Evolutionary conservation across 1,140 invertebrate species (phyloP).

Genomic region (Eciton burchellii): DNA sequence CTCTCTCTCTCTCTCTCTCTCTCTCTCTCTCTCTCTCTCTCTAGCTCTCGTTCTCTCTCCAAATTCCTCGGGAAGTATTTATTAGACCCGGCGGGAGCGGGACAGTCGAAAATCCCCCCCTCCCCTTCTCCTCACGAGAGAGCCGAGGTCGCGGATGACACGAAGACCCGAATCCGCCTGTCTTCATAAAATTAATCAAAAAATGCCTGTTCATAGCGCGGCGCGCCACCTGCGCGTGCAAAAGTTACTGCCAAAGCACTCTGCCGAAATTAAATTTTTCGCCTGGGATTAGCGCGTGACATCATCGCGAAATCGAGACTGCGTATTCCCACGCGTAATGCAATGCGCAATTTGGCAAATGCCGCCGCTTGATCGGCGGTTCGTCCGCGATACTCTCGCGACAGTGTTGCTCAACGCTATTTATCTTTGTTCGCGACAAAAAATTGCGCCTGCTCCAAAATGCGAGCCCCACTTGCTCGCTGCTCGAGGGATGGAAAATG

Average conservation of each 20-base stretch:
- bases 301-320: constrained; percentile 39
- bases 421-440: constrained; percentile 19
- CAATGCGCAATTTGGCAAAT: not conserved
- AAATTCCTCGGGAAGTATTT: constrained; percentile 66
- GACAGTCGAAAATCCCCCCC: constrained; percentile 34
- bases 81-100: constrained; percentile 43
- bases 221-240: constrained; percentile 33
- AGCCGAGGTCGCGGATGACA: constrained; percentile 42
- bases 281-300: constrained; percentile 34
- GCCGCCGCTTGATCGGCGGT: not conserved
- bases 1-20: no score
- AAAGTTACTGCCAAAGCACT: constrained; percentile 53
- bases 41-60: constrained; percentile 21
- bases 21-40: no score
- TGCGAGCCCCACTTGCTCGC: not conserved
- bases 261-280: constrained; percentile 56
- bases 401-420: constrained; percentile 8
- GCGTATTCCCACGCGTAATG: not conserved
- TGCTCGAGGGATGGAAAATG: constrained; percentile 2
- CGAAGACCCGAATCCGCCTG: constrained; percentile 28
- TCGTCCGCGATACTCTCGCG: no score
- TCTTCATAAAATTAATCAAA: constrained; percentile 66
- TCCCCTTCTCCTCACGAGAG: no score
- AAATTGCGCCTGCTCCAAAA: constrained; percentile 35
- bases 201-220: constrained; percentile 50